Evolutionary conservation across 2,888 invertebrate genomes (phyloP), one percentile per base, ranked within the genome.

Genomic region (Unio delphinus): DNA sequence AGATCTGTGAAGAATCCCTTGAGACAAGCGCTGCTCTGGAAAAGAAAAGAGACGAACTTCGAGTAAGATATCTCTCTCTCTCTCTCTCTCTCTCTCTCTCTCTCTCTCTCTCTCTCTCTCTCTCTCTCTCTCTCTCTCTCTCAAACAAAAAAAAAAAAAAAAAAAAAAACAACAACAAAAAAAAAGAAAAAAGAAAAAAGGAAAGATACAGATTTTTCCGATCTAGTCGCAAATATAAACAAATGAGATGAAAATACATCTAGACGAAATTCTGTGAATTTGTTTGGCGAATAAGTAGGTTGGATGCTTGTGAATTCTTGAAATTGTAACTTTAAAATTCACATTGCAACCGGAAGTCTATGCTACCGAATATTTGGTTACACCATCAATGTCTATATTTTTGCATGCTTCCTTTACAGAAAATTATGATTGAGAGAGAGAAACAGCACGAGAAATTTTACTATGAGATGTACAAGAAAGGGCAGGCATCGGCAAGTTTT

Each of bases 391-490:
- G 15, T 45, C 45, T 45, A 45, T 15, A 15, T 45, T 45, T 34
- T n/a, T 26, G 58, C 58, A n/a, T 26, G n/a, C 23, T 4, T 63
- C n/a, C 28, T 68, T 69, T 73, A 4, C 69, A 86, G 87, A 78
- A 76, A 57, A 75, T 78, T 18, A 79, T 86, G 75, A 75, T 78
- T 23, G 73, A 76, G 45, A 72, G 76, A 57, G 83, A 86, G 56
- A 79, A 76, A 55, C 74, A 83, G 23, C 80, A 82, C 54, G 83
- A 86, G 63, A 73, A 78, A 11, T 76, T 86, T 54, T 86, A 86
- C 66, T 71, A 86, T 20, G 82, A 86, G 68, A 87, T 87, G 86
- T 88, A 87, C 77, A 77, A 76, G 65, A 87, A 87, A 68, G 88
- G 88, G 2, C 83, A 84, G 66, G 75, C 82, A 66, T 82, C 86